Evolutionary conservation across 2,113 vertebrate genomes (phyloP), one percentile per base, ranked within the genome.

Genomic region (Anoplopoma fimbria): DNA sequence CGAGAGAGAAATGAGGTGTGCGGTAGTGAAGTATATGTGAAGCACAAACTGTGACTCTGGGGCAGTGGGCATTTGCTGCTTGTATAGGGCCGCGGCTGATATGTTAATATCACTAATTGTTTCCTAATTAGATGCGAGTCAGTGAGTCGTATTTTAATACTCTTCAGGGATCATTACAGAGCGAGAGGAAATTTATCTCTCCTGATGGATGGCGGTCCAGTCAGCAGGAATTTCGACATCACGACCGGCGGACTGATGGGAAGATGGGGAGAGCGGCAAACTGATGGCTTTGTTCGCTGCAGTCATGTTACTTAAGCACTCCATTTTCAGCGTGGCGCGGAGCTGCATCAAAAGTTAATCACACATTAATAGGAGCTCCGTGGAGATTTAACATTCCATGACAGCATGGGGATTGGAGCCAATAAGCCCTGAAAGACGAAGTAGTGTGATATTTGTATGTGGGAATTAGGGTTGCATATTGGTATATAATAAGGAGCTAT

Each of bases 71-170:
- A 79, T 81, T 90, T 72, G 71, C 81, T 75, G 81, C 79, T 82
- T 69, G 72, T 85, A 79, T 83, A 77, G 79, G 79, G 75, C 88
- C 74, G 64, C 23, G 76, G 87, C 79, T 87, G 84, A 92, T 92
- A 82, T 92, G 89, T 88, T 92, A 92, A 94, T 92, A 90, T 91
- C 80, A 57, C 92, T 93, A 95, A 94, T 95, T 94, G 91, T 94
- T 89, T 93, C 87, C 91, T 90, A 93, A 95, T 94, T 93, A 90
- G 89, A 88, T 92, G 89, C 73, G 67, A 93, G 85, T 92, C 90
- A 93, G 77, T 91, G 92, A 91, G 76, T 92, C 69, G 89, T 88
- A 87, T 77, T 91, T 92, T 89, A 91, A 90, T 90, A 78, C 92
- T 91, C 91, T 91, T 87, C 86, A 67, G 91, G 86, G 92, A 93